Conservation (phyloP, 2,797 vertebrate genomes). For the Scolopax bukidnonensis region DNA sequence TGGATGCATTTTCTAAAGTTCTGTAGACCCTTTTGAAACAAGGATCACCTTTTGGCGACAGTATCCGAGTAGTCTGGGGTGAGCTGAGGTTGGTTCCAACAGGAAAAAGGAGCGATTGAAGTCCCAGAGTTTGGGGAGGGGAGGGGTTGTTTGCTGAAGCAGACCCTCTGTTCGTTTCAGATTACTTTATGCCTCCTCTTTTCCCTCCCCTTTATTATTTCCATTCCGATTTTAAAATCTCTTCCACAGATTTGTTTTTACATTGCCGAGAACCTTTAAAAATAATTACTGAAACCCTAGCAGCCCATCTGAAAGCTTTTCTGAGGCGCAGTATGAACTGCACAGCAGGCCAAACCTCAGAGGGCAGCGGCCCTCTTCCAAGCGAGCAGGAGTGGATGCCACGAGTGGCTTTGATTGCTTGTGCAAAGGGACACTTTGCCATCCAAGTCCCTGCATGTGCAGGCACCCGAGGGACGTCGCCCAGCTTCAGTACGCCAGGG, state of each 20-base stretch:
- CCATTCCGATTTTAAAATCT: background rate
- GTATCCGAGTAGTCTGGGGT: background rate
- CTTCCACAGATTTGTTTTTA: background rate
- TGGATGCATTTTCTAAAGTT: background rate
- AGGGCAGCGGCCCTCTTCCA: constrained; percentile 17
- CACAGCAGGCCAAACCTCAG: constrained; percentile 22
- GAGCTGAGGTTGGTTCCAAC: background rate
- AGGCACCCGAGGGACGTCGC: background rate
- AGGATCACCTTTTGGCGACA: background rate
- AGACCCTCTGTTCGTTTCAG: background rate
- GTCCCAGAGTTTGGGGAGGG: background rate
- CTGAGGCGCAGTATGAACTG: background rate
- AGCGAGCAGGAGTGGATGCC: background rate
- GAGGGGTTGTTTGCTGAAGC: background rate
- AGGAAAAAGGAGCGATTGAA: background rate
- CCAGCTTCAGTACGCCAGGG: background rate
- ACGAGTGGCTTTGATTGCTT: background rate
- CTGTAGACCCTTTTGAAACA: background rate
- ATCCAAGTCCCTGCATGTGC: background rate
- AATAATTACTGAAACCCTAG: constrained; percentile 34
- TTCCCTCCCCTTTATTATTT: background rate
- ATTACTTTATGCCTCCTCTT: background rate
- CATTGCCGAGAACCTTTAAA: background rate
- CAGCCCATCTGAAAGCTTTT: constrained; percentile 42
- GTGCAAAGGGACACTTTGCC: background rate